phyloP scores from a whole-genome alignment of 2,888 invertebrate species.

The Artemia sp. region DNA sequence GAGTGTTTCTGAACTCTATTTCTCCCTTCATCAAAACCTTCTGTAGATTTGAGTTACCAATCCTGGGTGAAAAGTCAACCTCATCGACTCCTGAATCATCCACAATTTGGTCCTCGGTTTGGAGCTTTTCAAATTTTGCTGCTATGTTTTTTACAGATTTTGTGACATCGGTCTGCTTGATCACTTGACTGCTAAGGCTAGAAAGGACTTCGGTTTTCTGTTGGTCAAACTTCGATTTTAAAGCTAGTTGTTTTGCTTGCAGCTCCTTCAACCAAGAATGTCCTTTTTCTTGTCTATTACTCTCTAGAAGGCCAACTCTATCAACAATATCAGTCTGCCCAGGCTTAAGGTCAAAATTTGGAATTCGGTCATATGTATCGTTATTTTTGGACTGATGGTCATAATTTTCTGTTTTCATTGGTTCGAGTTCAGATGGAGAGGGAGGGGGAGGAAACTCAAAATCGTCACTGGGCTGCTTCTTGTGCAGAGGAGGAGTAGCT shows the following conservation, averaged over 20 bases:
- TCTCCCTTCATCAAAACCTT: slow-evolving; percentile 14
- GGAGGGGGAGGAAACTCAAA: slow-evolving; percentile 72
- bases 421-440: slow-evolving; percentile 27
- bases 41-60: not conserved
- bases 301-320: not conserved
- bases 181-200: not conserved
- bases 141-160: slow-evolving; percentile 58
- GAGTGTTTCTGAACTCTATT: slow-evolving; percentile 8
- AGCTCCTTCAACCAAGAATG: slow-evolving; percentile 58
- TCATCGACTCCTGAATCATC: slow-evolving; percentile 23
- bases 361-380: slow-evolving; percentile 33
- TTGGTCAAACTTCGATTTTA: slow-evolving; percentile 38
- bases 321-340: not conserved
- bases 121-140: slow-evolving; percentile 50
- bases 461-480: slow-evolving; percentile 69
- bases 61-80: slow-evolving; percentile 22
- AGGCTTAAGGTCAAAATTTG: slow-evolving; percentile 28
- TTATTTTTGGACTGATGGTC: slow-evolving; percentile 39
- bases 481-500: slow-evolving; percentile 55
- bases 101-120: slow-evolving; percentile 13
- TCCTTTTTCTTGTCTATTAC: slow-evolving; percentile 30
- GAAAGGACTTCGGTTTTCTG: not conserved
- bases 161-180: slow-evolving; percentile 9
- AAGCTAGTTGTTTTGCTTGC: slow-evolving; percentile 48
- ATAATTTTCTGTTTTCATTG: slow-evolving; percentile 33